Evolutionary conservation across 2,113 vertebrate genomes (phyloP), one percentile per base, ranked within the genome.

Genomic region (Orthochromis indermauri): DNA sequence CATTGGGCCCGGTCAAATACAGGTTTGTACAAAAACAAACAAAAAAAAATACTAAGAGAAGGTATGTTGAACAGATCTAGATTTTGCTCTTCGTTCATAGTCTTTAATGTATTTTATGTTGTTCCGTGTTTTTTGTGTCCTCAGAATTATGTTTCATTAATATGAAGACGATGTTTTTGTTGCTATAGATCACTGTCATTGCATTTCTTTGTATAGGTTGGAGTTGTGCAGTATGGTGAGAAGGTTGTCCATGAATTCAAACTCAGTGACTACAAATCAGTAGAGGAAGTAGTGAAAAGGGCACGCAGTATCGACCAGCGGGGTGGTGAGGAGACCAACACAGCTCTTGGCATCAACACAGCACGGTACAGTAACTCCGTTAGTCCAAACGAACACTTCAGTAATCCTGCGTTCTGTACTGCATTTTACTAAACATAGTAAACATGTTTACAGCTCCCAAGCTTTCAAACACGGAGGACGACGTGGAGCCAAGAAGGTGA

Each of bases 1-100:
- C 87, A 97, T 99, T 2, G 99, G 98, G 49, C 98, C 98, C 0
- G 98, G 98, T 17, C 99, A 99, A 96, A 99, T 99, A 81, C 99
- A 99, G 97, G 99, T 99, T 93, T 91, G 96, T 28, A 81, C 73
- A 13, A 42, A 54, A 57, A 17, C 63, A 10, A 47, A 59, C 51
- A 11, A 3, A 59, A 17, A 14, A 59, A 61, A 71, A 63, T 35
- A 63, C n/a, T 1, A 9, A 49, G 76, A 33, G 1, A 55, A 51
- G 1, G 2, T 8, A 31, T 37, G 16, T 81, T 59, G 5, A 26
- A 68, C 10, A 68, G 63, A 68, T 68, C 35, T 68, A 40, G 2
- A 71, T 71, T 71, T 42, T 9, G 8, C n/a, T 42, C 3, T 42
- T 71, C 1, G 5, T 42, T 71, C 8, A 71, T 71, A 42, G 35